Evolutionary conservation across 1,140 invertebrate genomes (phyloP).

Genomic region (Chionoecetes opilio): DNA sequence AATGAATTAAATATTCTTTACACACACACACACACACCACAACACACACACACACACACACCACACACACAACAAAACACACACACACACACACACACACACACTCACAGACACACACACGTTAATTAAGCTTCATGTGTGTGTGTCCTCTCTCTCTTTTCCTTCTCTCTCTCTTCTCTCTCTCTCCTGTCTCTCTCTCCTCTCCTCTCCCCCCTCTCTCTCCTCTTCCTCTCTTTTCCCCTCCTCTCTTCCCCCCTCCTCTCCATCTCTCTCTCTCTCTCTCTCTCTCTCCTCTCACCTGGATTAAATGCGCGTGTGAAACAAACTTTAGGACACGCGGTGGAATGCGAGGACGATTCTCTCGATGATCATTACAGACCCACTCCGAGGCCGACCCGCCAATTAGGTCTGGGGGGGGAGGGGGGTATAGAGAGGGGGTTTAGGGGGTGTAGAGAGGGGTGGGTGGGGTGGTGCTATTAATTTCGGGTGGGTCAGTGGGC

Average conservation of each 20-base stretch:
- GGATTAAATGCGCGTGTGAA: too few species aligned
- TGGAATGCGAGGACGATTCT: background rate
- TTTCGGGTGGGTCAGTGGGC: slow-evolving; percentile 1
- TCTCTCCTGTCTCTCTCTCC: slow-evolving; percentile 37
- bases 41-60: too few species aligned
- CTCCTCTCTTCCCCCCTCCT: slow-evolving; percentile 52
- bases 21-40: too few species aligned
- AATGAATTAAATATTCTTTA: too few species aligned
- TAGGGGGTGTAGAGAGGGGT: background rate
- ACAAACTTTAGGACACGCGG: too few species aligned
- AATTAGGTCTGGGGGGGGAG: background rate
- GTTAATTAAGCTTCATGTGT: too few species aligned
- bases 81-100: too few species aligned
- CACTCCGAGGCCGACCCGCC: background rate
- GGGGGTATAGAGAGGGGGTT: background rate
- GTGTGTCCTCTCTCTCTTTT: slow-evolving; percentile 39
- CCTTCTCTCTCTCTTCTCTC: background rate
- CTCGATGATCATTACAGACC: slow-evolving; percentile 4
- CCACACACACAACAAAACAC: too few species aligned
- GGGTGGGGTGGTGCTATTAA: background rate
- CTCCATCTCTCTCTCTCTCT: slow-evolving; percentile 53
- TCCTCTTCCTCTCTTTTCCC: slow-evolving; percentile 38
- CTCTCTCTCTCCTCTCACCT: slow-evolving; percentile 13
- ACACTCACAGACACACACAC: too few species aligned
- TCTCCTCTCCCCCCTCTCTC: slow-evolving; percentile 29